phyloP scores from a whole-genome alignment of 2,888 invertebrate species.

The Epistrophe grossulariae region DNA sequence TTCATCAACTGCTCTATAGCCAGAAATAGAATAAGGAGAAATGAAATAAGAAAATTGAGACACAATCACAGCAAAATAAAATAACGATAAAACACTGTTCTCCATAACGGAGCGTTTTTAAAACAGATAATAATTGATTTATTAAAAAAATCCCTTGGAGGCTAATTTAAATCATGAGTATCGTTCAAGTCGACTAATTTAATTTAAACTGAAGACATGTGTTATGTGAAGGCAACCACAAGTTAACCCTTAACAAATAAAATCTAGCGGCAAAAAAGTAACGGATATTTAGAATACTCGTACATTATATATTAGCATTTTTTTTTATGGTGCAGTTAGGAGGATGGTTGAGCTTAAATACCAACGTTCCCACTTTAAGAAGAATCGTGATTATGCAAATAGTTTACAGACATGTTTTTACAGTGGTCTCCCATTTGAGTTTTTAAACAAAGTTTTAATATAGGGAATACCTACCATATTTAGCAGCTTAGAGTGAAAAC shows the following conservation, averaged over 20 bases:
- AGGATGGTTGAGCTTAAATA: not conserved
- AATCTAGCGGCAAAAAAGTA: not conserved
- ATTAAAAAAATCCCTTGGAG: not conserved
- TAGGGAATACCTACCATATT: too few relatives aligned
- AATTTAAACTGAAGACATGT: not conserved
- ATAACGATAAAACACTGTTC: slow-evolving; percentile 20
- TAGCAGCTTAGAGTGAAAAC: too few relatives aligned
- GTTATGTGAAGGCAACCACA: not conserved
- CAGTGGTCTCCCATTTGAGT: too few relatives aligned
- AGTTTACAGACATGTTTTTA: too few relatives aligned
- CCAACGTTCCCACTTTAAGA: not conserved
- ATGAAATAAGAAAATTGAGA: slow-evolving; percentile 6
- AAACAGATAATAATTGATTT: not conserved
- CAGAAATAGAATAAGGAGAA: slow-evolving; percentile 29
- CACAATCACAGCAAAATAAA: slow-evolving; percentile 21
- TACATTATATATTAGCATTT: too few relatives aligned
- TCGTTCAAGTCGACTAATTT: not conserved
- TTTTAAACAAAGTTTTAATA: too few relatives aligned
- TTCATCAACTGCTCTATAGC: slow-evolving; percentile 21
- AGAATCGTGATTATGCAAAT: not conserved
- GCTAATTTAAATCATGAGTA: not conserved
- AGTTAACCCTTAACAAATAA: not conserved
- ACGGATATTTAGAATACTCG: not conserved
- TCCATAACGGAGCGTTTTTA: slow-evolving; percentile 34
- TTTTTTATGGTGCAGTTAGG: not conserved